Conservation (phyloP, 1,140 invertebrate species). For the Halesus radiatus region DNA sequence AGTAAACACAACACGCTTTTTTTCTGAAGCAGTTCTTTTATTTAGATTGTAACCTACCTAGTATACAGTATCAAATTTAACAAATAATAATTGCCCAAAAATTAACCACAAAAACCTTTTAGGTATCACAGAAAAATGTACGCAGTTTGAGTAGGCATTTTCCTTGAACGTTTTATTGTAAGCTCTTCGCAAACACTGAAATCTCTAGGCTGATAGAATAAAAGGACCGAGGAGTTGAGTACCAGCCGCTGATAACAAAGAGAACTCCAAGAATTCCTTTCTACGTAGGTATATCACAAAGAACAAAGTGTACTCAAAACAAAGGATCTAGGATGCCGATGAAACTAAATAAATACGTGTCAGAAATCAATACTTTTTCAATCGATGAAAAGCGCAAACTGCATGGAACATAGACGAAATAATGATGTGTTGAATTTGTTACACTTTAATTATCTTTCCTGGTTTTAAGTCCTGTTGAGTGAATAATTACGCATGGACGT, state of each 20-base stretch:
- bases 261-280: constrained; percentile 25
- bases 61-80: too few relatives aligned
- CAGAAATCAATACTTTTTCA: constrained; percentile 58
- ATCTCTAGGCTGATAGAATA: constrained; percentile 1
- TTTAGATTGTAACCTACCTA: too few relatives aligned
- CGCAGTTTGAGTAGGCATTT: not conserved
- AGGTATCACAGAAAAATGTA: too few relatives aligned
- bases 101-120: too few relatives aligned
- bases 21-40: too few relatives aligned
- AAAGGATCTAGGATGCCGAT: constrained; percentile 36
- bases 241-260: constrained; percentile 22
- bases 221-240: not conserved
- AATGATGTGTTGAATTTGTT: constrained; percentile 31
- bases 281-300: constrained; percentile 21
- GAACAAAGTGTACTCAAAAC: constrained; percentile 51
- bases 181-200: not conserved
- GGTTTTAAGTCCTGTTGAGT: too few relatives aligned
- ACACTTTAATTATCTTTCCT: too few relatives aligned
- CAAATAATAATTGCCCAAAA: too few relatives aligned
- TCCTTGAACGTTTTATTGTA: not conserved
- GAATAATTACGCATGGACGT: too few relatives aligned
- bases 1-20: too few relatives aligned
- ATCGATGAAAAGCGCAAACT: constrained; percentile 55
- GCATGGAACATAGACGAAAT: constrained; percentile 32
- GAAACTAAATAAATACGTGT: constrained; percentile 52